A percentile compares a stretch with the other conserved stretches of the same genome.
phyloP scores from a whole-genome alignment of 1,140 invertebrate genomes.

The Meloidogyne floridensis region DNA sequence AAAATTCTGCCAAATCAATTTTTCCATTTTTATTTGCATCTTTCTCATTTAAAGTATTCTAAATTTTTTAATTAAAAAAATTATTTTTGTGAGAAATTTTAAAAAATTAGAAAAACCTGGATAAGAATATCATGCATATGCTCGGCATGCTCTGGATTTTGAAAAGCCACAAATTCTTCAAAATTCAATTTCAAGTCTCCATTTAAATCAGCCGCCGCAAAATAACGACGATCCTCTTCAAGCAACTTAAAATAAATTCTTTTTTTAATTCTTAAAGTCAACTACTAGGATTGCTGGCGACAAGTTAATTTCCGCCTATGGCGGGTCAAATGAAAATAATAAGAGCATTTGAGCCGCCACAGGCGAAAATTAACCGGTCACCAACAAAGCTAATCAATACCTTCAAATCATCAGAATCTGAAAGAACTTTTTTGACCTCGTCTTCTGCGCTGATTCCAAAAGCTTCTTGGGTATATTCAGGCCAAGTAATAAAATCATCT shows the following conservation, averaged over 20 bases:
- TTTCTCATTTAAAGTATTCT: conserved; percentile 82
- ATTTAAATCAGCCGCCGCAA: conserved; percentile 82
- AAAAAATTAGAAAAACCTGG: conserved; percentile 32
- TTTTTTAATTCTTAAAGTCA: background rate
- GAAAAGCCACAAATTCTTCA: conserved; percentile 84
- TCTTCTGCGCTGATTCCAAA: conserved; percentile 71
- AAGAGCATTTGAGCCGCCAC: too few species aligned
- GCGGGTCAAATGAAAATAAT: too few species aligned
- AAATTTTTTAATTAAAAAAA: conserved; percentile 43
- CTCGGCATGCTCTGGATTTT: conserved; percentile 85
- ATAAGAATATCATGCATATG: conserved; percentile 81
- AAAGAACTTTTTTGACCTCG: conserved; percentile 49
- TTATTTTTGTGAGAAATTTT: background rate
- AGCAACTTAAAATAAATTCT: conserved; percentile 65
- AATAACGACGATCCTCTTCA: conserved; percentile 81
- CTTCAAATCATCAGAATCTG: conserved; percentile 52
- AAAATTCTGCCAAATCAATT: conserved; percentile 66
- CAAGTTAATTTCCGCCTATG: too few species aligned
- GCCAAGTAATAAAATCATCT: conserved; percentile 82
- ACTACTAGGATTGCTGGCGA: too few species aligned
- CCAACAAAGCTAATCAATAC: conserved; percentile 40
- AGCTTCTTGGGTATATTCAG: conserved; percentile 81
- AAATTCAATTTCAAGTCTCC: conserved; percentile 78
- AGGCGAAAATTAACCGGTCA: too few species aligned
- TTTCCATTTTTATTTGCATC: conserved; percentile 81